Percentiles rank a stretch among this genome's conserved stretches.
These are phyloP conservation scores for Papio anubis DNA, from an alignment of 2,113 vertebrate genomes.

Conservation along the genomic window DNA sequence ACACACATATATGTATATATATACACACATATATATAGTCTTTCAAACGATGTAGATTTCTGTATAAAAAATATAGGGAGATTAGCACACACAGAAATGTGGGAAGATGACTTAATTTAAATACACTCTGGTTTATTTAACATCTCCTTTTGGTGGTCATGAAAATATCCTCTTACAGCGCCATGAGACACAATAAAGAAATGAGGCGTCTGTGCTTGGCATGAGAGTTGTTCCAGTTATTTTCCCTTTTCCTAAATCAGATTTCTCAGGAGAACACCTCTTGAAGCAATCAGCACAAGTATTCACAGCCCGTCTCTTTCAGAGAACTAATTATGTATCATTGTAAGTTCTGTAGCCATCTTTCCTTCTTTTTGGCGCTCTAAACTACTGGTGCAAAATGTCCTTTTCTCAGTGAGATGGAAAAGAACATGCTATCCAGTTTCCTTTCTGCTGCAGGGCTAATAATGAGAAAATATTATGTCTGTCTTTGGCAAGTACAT, in stretches of 20 bases:
- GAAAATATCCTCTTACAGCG: constrained; percentile 23
- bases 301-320: constrained; percentile 71
- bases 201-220: background rate
- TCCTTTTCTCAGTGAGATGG: constrained; percentile 70
- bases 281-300: constrained; percentile 41
- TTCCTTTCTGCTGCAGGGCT: constrained; percentile 76
- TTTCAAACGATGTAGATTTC: background rate
- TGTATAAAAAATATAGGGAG: background rate
- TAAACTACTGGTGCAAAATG: constrained; percentile 79
- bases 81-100: background rate
- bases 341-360: constrained; percentile 35
- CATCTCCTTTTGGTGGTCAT: constrained; percentile 63
- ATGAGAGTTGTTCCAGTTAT: constrained; percentile 8
- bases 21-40: too few relatives aligned
- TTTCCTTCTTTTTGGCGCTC: constrained; percentile 69
- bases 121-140: background rate
- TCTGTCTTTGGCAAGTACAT: constrained; percentile 81
- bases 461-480: constrained; percentile 86
- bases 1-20: rapidly evolving
- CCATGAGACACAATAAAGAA: constrained; percentile 21
- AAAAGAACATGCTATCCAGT: constrained; percentile 63
- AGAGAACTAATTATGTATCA: constrained; percentile 67
- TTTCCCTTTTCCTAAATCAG: constrained; percentile 63
- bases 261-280: constrained; percentile 65
- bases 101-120: constrained; percentile 46